Conservation (phyloP, 2,113 vertebrate species). For the Butastur rufipennis region DNA sequence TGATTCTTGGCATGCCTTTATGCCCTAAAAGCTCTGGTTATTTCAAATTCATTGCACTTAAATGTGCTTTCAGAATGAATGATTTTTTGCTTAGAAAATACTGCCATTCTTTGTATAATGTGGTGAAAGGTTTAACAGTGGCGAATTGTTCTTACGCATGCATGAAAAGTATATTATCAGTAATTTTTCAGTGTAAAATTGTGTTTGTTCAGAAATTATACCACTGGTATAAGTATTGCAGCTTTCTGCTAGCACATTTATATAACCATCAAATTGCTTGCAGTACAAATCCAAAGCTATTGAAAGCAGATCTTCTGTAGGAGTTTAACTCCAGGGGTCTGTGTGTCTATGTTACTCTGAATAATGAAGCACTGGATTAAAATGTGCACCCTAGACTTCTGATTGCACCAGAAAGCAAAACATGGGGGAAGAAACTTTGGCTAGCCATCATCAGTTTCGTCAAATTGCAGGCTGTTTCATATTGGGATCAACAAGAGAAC, state of each 20-base stretch:
- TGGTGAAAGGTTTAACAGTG: background rate
- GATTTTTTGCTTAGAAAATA: background rate
- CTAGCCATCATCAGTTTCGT: background rate
- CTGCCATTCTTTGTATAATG: background rate
- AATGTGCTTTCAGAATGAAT: background rate
- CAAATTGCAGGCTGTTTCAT: background rate
- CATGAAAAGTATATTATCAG: background rate
- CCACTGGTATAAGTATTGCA: background rate
- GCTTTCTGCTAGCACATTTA: background rate
- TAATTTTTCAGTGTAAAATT: background rate
- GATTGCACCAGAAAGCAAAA: background rate
- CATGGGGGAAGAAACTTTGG: background rate
- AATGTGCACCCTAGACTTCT: background rate
- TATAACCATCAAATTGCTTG: background rate
- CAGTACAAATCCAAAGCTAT: background rate
- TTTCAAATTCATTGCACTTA: background rate
- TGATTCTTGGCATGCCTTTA: background rate
- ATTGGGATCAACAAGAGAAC: background rate
- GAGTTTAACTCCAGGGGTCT: background rate
- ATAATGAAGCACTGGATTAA: background rate
- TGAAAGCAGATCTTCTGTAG: conserved; percentile 3
- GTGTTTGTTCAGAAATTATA: background rate
- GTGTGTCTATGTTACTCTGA: background rate
- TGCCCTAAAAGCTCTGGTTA: background rate
- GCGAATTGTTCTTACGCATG: background rate